Evolutionary conservation across 2,113 vertebrate species (phyloP), one percentile per base, ranked within the genome.

Genomic region (Limnothrissa miodon): DNA sequence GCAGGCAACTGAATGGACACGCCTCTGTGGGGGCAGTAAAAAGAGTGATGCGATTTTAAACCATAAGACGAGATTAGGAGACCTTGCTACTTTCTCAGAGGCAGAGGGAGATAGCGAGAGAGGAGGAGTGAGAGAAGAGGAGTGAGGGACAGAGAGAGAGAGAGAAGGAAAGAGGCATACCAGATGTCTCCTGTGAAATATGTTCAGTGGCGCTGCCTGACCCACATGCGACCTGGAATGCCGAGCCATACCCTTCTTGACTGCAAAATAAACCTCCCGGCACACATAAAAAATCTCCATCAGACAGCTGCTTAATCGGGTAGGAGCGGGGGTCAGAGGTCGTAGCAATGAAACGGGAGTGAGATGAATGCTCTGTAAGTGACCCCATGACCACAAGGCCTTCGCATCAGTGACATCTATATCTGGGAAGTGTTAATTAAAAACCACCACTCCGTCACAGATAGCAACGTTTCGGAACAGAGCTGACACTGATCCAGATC

Each of bases 221-320:
- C 81, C 84, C 81, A 29, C 80, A 59, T 25, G 70, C 62, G 80
- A 85, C 84, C 84, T 85, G 44, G 59, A 82, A 82, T 48, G 46
- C 80, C 53, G 39, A 82, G 66, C 84, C n/a, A n/a, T 78, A 10
- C 48, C 80, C 81, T 81, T 25, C 84, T 59, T 39, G 42, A 78
- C 84, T 36, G 83, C 78, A 66, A 84, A 66, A 81, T 84, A 81
- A 78, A 82, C 56, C 66, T n/a, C 80, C 0, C 15, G 62, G 80
- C 80, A 56, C 56, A 56, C 56, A 82, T 82, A 85, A n/a, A 45
- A 82, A 53, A 21, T 15, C 83, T 78, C 66, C 84, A 25, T 70
- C 59, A 78, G 51, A 82, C 84, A 80, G 78, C 84, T 81, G 78
- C 81, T 85, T 80, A 85, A 78, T 74, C 66, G 44, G 10, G 33